These are phyloP conservation scores for Malurus leucopterus DNA, from an alignment of 2,797 vertebrate genomes.

Conservation along the genomic window DNA sequence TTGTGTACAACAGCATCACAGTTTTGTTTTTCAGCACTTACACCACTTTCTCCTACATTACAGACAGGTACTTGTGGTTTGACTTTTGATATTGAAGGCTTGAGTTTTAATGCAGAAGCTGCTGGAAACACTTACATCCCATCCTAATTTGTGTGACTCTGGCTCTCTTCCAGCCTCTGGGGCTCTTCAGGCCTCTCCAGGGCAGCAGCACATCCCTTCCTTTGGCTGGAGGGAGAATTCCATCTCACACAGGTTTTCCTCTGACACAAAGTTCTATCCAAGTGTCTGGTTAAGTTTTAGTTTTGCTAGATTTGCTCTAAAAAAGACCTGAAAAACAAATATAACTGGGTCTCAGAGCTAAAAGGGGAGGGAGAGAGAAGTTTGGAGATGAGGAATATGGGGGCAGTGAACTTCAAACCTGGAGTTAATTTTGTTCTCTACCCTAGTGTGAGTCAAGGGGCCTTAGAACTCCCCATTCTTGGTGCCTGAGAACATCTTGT, in stretches of 20 bases:
- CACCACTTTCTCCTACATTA: fast-evolving
- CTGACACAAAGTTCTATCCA: neutral
- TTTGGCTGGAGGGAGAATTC: neutral
- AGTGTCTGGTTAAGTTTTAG: neutral
- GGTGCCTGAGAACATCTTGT: neutral
- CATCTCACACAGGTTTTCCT: neutral
- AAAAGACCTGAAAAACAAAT: neutral
- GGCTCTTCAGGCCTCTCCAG: neutral
- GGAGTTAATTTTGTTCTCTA: neutral
- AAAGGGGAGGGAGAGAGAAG: neutral
- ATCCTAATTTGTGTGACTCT: neutral
- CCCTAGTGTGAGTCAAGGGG: neutral
- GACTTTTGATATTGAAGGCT: neutral
- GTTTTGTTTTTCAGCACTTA: neutral
- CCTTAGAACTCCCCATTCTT: neutral
- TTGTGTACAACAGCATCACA: neutral
- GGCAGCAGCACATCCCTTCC: neutral
- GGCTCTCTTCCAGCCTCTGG: neutral
- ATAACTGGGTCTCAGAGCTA: neutral
- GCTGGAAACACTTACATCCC: neutral
- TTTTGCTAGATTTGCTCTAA: neutral
- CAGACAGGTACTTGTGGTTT: neutral
- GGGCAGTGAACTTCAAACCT: neutral
- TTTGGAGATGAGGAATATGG: neutral
- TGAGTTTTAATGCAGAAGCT: neutral